Evolutionary conservation across 2,797 vertebrate genomes (phyloP).

Genomic region (Ptychobarbus kaznakovi): DNA sequence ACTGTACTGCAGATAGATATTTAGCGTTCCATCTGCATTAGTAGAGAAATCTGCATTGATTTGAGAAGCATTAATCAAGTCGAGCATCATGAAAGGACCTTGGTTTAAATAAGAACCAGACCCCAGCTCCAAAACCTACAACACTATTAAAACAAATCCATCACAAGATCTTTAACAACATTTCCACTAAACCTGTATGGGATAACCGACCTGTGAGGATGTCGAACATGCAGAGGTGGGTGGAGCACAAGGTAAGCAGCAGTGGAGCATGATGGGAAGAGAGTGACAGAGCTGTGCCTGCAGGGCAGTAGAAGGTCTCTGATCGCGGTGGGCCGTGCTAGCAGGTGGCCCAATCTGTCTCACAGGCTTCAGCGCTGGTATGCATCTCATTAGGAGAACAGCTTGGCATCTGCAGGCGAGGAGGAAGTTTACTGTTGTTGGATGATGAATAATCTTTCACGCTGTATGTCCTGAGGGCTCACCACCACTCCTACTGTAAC

Average conservation of each 20-base stretch:
- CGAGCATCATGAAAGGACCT: not conserved
- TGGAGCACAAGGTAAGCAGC: slow-evolving; percentile 28
- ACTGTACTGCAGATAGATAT: not conserved
- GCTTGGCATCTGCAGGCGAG: slow-evolving; percentile 78
- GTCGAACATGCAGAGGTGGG: not conserved
- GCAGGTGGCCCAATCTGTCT: slow-evolving; percentile 79
- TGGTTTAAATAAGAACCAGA: not conserved
- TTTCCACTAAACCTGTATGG: not conserved
- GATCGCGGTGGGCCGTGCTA: slow-evolving; percentile 66
- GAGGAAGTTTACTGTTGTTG: slow-evolving; percentile 80
- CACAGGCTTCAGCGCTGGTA: slow-evolving; percentile 71
- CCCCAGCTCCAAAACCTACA: not conserved
- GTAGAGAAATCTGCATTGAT: not conserved
- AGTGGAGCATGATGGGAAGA: slow-evolving; percentile 66
- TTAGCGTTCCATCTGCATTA: not conserved
- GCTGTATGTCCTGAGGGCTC: slow-evolving; percentile 71
- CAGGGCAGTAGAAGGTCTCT: slow-evolving; percentile 72
- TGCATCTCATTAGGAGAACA: slow-evolving; percentile 82
- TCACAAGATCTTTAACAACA: not conserved
- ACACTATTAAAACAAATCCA: not conserved
- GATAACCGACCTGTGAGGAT: slow-evolving; percentile 28
- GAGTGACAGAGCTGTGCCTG: slow-evolving; percentile 68
- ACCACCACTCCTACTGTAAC: slow-evolving; percentile 57
- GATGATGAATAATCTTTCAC: slow-evolving; percentile 77
- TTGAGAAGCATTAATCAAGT: not conserved